phyloP scores from a whole-genome alignment of 92 coral and sea anemone genomes.

The Epizoanthus scotinus region DNA sequence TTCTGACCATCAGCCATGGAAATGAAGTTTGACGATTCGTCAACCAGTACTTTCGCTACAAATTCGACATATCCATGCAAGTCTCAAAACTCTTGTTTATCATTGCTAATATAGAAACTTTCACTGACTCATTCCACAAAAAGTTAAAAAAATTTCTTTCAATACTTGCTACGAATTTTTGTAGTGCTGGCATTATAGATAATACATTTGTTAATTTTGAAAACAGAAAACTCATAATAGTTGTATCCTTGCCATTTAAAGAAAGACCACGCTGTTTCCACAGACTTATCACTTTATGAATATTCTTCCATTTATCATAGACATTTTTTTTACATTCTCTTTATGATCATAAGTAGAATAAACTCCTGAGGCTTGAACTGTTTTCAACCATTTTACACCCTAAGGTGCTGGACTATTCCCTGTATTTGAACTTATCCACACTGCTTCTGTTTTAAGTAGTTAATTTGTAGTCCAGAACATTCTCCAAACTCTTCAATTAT shows the following conservation, averaged over 20 bases:
- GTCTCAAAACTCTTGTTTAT: no score
- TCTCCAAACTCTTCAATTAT: neutral
- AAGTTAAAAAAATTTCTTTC: no score
- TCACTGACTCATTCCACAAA: no score
- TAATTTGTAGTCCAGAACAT: neutral
- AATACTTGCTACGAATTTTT: no score
- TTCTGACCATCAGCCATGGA: no score
- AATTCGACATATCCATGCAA: no score
- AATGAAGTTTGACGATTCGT: no score
- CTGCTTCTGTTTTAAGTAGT: conserved; percentile 13
- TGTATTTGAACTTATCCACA: conserved; percentile 38
- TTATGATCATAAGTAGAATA: conserved; percentile 26
- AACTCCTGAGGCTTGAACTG: conserved; percentile 26
- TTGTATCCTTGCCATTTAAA: no score
- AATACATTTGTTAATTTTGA: conserved; percentile 27
- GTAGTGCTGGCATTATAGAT: conserved; percentile 18
- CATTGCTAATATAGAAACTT: no score
- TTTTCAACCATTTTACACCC: conserved; percentile 5
- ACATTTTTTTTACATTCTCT: conserved; percentile 24
- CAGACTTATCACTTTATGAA: conserved; percentile 18
- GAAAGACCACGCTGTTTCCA: conserved; percentile 41
- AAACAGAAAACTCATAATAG: no score
- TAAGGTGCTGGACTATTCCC: conserved; percentile 16
- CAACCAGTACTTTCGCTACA: no score
- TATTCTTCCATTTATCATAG: conserved; percentile 15